phyloP scores from a whole-genome alignment of 1,140 invertebrate genomes.

The Lepidurus apus region DNA sequence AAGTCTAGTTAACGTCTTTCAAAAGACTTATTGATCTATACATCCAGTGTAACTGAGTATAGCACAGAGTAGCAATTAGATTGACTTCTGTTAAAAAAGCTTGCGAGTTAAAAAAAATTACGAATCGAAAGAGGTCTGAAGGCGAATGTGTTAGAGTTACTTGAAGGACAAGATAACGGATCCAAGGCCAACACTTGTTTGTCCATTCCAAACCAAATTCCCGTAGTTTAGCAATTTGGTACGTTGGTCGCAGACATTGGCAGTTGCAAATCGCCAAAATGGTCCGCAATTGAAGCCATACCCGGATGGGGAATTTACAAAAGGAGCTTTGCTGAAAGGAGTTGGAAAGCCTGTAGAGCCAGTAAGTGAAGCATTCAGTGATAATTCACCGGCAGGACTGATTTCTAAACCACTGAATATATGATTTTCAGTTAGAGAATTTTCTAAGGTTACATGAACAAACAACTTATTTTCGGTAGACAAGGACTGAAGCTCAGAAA shows the following conservation, averaged over 20 bases:
- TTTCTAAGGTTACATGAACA: background rate
- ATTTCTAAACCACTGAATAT: background rate
- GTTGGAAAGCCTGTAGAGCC: background rate
- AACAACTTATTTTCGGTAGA: background rate
- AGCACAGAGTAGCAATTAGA: too few relatives aligned
- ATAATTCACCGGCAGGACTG: background rate
- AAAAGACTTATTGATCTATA: too few relatives aligned
- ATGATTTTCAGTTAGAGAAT: background rate
- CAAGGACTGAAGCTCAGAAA: background rate
- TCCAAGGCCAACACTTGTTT: background rate
- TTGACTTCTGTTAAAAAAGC: too few relatives aligned
- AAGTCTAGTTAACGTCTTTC: too few relatives aligned
- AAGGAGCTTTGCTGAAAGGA: background rate
- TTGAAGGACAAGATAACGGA: background rate
- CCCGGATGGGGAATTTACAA: background rate
- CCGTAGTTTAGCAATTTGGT: background rate
- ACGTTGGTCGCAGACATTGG: background rate
- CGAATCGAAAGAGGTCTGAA: too few relatives aligned
- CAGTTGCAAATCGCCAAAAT: background rate
- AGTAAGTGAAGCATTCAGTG: background rate
- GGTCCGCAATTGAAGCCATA: background rate
- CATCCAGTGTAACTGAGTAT: too few relatives aligned
- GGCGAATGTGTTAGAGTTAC: background rate
- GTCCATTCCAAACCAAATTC: background rate
- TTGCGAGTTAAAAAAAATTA: too few relatives aligned